These are phyloP conservation scores for Calypte anna DNA, from an alignment of 2,113 vertebrate genomes.

Conservation along the genomic window DNA sequence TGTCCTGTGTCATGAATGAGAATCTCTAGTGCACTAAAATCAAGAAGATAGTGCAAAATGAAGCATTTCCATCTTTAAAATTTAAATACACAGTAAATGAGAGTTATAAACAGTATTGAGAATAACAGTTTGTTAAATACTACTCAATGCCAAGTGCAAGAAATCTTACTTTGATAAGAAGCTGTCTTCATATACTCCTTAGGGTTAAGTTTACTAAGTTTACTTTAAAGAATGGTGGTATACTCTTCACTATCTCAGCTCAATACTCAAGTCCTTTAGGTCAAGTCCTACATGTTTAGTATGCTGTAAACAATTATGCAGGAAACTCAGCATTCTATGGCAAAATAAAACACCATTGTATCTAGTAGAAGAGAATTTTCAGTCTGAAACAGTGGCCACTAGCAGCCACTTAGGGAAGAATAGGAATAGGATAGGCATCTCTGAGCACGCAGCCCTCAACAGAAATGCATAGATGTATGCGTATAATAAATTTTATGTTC, in stretches of 20 bases:
- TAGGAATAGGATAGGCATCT: neutral
- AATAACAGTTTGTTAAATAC: neutral
- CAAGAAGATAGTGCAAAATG: neutral
- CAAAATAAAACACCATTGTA: neutral
- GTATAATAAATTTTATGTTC: neutral
- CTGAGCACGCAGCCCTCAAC: neutral
- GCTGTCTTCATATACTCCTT: neutral
- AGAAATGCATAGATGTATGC: fast-evolving
- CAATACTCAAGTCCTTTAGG: neutral
- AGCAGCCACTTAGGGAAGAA: neutral
- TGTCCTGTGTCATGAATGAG: neutral
- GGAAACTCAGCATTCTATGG: neutral
- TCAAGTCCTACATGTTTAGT: neutral
- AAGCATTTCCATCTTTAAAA: neutral
- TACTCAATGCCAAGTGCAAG: neutral
- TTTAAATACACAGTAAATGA: neutral
- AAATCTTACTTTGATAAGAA: neutral
- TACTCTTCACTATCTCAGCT: neutral
- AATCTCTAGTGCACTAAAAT: neutral
- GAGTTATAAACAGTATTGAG: neutral
- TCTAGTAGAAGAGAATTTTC: neutral
- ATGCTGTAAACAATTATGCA: neutral
- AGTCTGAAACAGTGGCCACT: neutral
- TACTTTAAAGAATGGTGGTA: neutral
- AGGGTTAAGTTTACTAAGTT: neutral